phyloP scores from a whole-genome alignment of 2,113 vertebrate genomes.

The Sinocyclocheilus grahami region DNA sequence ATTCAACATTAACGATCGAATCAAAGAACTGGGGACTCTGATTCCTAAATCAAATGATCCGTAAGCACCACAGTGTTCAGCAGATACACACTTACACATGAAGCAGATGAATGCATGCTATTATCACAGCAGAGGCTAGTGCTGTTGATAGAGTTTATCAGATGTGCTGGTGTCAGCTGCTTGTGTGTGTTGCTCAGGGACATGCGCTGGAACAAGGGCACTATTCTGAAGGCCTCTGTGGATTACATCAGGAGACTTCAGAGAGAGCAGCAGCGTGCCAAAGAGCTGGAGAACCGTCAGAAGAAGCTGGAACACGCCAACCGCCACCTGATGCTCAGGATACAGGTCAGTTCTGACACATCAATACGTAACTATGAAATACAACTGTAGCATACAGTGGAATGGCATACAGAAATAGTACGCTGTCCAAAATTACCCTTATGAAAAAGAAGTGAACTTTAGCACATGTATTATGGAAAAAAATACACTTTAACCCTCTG shows the following conservation, averaged over 20 bases:
- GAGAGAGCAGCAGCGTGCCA: constrained; percentile 89
- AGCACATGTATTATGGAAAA: neutral
- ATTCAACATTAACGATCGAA: constrained; percentile 83
- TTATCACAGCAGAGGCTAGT: neutral
- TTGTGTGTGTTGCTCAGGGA: constrained; percentile 77
- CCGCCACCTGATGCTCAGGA: constrained; percentile 89
- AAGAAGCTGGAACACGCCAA: constrained; percentile 95
- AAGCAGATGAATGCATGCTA: neutral
- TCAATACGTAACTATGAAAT: neutral
- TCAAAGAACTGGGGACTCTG: constrained; percentile 80
- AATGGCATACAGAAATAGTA: neutral
- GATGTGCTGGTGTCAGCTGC: constrained; percentile 20
- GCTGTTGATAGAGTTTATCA: neutral
- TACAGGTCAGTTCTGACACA: constrained; percentile 82
- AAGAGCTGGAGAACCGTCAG: constrained; percentile 93
- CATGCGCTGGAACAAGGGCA: constrained; percentile 99
- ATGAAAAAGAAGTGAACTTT: neutral
- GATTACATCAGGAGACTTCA: constrained; percentile 97
- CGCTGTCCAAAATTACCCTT: neutral
- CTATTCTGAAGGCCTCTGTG: constrained; percentile 96
- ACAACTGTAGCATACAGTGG: neutral
- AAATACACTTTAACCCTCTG: neutral
- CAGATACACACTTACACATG: neutral
- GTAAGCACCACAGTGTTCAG: constrained; percentile 64
- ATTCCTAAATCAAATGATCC: constrained; percentile 83